phyloP scores from a whole-genome alignment of 2,113 vertebrate genomes.

The Xiphophorus hellerii region DNA sequence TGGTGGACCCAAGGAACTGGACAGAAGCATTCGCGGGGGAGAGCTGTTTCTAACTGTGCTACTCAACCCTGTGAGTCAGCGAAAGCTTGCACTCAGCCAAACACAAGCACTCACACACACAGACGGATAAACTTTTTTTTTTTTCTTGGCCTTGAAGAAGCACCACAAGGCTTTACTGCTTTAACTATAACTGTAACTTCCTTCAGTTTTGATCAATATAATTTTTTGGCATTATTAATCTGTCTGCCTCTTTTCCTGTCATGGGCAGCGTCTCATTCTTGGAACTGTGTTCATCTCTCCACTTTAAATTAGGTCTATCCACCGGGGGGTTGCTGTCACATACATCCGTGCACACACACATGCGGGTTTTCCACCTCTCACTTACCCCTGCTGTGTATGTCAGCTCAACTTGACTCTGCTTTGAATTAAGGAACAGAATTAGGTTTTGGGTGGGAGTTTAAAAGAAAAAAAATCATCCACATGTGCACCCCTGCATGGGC shows the following conservation, averaged over 20 bases:
- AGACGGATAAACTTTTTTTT: conserved; percentile 19
- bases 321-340: conserved; percentile 71
- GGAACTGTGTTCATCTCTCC: conserved; percentile 68
- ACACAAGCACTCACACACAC: conserved; percentile 3
- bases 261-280: conserved; percentile 58
- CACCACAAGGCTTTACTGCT: conserved; percentile 33
- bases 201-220: conserved; percentile 49
- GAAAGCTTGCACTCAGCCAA: not conserved
- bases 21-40: conserved; percentile 95
- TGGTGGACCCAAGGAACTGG: conserved; percentile 93
- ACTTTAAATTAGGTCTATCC: conserved; percentile 79
- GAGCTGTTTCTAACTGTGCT: conserved; percentile 96
- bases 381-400: conserved; percentile 63
- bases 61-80: conserved; percentile 93
- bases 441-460: conserved; percentile 54
- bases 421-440: conserved; percentile 73
- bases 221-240: conserved; percentile 33
- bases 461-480: conserved; percentile 23
- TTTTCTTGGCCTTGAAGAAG: conserved; percentile 44
- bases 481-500: not conserved
- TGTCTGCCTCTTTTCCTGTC: conserved; percentile 55
- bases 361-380: conserved; percentile 10
- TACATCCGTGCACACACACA: conserved; percentile 19
- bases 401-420: conserved; percentile 65
- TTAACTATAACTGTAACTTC: conserved; percentile 39